These are phyloP conservation scores for Sebastes kiyomatsui DNA, from an alignment of 2,797 vertebrate species.

Conservation along the genomic window DNA sequence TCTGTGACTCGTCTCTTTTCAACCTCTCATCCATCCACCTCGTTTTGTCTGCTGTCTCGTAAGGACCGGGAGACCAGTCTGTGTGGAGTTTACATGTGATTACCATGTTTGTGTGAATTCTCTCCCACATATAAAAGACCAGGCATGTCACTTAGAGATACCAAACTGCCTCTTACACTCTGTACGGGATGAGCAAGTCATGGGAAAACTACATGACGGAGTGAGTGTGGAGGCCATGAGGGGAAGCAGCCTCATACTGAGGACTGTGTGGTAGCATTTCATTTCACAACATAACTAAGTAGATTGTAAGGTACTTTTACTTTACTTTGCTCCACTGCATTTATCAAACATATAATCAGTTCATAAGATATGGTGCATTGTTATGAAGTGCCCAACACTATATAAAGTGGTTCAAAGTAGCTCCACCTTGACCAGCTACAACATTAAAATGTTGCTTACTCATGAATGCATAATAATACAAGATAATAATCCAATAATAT, in stretches of 20 bases:
- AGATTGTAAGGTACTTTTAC: neutral
- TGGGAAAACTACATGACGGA: neutral
- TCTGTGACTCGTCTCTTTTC: constrained; percentile 6
- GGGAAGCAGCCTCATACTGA: neutral
- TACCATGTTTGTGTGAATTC: neutral
- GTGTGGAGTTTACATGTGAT: neutral
- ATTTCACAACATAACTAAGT: neutral
- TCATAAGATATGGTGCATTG: neutral
- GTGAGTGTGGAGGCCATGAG: neutral
- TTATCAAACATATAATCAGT: neutral
- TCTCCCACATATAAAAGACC: neutral
- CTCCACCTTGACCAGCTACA: neutral
- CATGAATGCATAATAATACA: no score
- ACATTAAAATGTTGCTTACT: no score
- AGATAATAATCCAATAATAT: no score
- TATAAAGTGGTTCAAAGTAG: neutral
- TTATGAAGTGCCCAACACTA: neutral
- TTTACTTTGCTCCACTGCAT: neutral
- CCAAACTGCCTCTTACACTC: neutral
- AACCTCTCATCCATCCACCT: neutral
- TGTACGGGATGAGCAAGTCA: no score
- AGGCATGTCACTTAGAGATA: neutral
- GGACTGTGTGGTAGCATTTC: neutral
- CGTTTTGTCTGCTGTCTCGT: neutral
- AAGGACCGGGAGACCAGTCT: neutral